Evolutionary conservation across 2,888 invertebrate genomes (phyloP), one percentile per base, ranked within the genome.

Genomic region (Cephus nigrinus): DNA sequence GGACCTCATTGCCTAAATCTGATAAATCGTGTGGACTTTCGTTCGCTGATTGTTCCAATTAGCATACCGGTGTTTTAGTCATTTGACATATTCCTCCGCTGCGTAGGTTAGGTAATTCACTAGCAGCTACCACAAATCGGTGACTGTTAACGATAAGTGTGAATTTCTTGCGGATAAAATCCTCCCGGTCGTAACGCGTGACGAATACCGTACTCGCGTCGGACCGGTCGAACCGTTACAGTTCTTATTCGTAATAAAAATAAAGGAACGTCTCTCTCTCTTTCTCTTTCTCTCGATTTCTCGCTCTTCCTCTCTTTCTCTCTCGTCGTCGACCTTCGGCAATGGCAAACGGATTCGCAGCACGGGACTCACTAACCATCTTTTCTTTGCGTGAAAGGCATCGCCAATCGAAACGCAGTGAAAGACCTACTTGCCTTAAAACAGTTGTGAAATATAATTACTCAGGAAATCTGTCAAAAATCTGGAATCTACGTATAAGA

Each of bases 111-210:
- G 23, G 55, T 23, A 23, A 55, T 9, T 55, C 55, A 5, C 78
- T 73, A 80, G 79, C 74, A 34, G 71, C 36, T 75, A 55, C 40
- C 40, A 40, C 40, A 55, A 55, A 31, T 35, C 72, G 40, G 34
- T 31, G 68, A 75, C 55, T 55, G 55, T 55, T 55, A 55, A 55
- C 55, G 55, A 55, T 55, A 55, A 55, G 55, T 55, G 55, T 55
- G 55, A 55, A 23, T 9, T 55, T 23, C 23, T 55, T 55, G 55
- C 55, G 23, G 5, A 23, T 55, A 55, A 55, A 55, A 23, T 55
- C 23, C 55, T 23, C 69, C 76, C 69, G 74, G 73, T 76, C 32
- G 76, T 68, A 77, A 78, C 75, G 75, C 35, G 73, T 77, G 75
- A 77, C 71, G 71, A 71, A 71, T 32, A 32, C 71, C 32, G 31